Evolutionary conservation across 2,797 vertebrate species (phyloP), one percentile per base, ranked within the genome.

Genomic region (Thunnus albacares): DNA sequence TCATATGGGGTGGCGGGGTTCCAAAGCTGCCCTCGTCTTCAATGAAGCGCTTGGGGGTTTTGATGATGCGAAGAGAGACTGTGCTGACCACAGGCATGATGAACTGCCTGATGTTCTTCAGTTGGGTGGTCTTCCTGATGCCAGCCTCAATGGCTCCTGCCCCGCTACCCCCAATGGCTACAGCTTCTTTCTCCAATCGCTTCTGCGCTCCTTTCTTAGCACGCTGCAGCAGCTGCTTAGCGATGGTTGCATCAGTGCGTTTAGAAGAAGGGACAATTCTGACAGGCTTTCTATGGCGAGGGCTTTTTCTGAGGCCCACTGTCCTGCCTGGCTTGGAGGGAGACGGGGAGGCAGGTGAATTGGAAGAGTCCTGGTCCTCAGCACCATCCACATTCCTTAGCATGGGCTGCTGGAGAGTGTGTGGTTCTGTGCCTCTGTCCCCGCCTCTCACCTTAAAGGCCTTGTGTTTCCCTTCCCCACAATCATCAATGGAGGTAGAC

Each of bases 61-160:
- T 99, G 77, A 99, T 99, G 89, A 99, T 98, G 53, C 98, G 95
- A 0, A 97, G 97, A 18, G 98, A 99, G 86, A 99, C 97, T 0
- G 98, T 98, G 41, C 98, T 99, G 82, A 99, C 98, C n/a, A 99
- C 98, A 0, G 98, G 98, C 98, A 99, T 99, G 84, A 99, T 99
- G 90, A 99, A 99, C 95, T 99, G 98, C 2, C 98, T 94, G 80
- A 99, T 99, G 65, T 98, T 99, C 87, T 99, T 99, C 26, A 99
- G 96, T 76, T 97, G 98, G 0, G 97, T 98, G 0, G 97, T 98
- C 88, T 98, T 96, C 75, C 95, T 90, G 72, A 94, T 95, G 26
- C 93, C 94, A 22, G 79, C 90, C 41, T 96, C 96, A 59, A 91
- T 81, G 68, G 85, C 65, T 13, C 88, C 87, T 0, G 86, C 53